Base-by-base conservation (phyloP, 2,888 invertebrate species). In the Eupithecia dodoneata region DNA sequence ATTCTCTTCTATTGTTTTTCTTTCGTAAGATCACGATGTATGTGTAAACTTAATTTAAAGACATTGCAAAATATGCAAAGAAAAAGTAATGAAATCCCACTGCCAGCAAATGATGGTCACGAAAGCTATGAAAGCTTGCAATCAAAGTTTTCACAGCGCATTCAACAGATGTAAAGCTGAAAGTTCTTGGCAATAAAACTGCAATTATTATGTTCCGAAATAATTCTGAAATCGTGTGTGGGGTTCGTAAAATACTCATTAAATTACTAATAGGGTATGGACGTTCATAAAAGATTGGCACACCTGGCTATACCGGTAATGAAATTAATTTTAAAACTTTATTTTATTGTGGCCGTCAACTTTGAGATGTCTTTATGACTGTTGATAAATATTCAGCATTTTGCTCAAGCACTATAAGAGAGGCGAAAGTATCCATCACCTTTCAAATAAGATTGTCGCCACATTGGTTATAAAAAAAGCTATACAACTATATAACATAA, bases 231-330 rank as follows among this genome's bases (percentile, higher is more conserved):
- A 63, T 47, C 74, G 52, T 74, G 74, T 45, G 74, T 59, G 69
- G 74, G 47, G 70, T 67, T 45, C 52, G 45, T 65, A 75, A 59
- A 74, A 74, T 74, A 9, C 41, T 74, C 45, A 49, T 74, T 44
- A 76, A 76, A 76, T 69, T 76, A 69, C 52, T 63, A 70, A 70
- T 70, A 70, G 70, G 70, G 45, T 73, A 65, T 49, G 45, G 45
- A 70, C 44, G 63, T 70, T 42, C 72, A 75, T 77, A 77, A 77
- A 74, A 65, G 66, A 18, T 69, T 73, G 41, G 72, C 67, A 70
- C 74, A 74, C 63, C 74, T 74, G 74, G 74, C 59, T 44, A 44
- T 44, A 67, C 42, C 18, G 1, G 67, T 44, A 71, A 63, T 63
- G 44, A 15, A 70, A 71, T 71, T 47, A 65, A 71, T 65, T 71